Evolutionary conservation across 1,140 invertebrate genomes (phyloP).

Genomic region (Trachelipus rathkii): DNA sequence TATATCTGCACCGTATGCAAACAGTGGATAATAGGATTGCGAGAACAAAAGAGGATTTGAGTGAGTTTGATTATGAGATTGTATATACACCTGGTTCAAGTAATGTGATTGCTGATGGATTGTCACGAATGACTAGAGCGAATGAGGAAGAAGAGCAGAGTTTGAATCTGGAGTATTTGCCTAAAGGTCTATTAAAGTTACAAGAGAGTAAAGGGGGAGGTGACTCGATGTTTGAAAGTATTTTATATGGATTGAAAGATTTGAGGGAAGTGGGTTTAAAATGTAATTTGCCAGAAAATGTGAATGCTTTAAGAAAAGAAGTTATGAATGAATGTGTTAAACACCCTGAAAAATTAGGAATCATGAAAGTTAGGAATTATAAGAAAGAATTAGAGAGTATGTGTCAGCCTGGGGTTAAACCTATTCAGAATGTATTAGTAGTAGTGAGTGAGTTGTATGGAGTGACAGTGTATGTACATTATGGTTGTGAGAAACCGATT

Average conservation of each 20-base stretch:
- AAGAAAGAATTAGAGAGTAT: not conserved
- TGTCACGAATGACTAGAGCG: not conserved
- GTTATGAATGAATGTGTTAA: not conserved
- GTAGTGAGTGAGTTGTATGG: not conserved
- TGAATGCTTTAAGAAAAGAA: not conserved
- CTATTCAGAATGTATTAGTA: not conserved
- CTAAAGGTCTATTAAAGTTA: no score
- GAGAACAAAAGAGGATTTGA: conserved; percentile 14
- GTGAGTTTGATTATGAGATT: conserved; percentile 6
- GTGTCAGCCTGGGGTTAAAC: not conserved
- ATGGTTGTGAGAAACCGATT: conserved; percentile 1
- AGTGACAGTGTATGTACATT: not conserved
- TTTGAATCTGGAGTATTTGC: no score
- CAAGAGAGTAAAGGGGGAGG: not conserved
- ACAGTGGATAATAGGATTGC: not conserved
- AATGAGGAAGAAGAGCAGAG: not conserved
- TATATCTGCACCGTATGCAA: conserved; percentile 7
- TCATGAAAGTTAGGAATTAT: not conserved
- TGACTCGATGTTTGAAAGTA: conserved; percentile 13
- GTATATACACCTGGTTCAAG: not conserved
- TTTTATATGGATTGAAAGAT: not conserved
- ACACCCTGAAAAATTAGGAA: not conserved
- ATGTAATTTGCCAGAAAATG: not conserved
- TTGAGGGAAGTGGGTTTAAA: not conserved
- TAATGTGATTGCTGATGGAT: conserved; percentile 17